Evolutionary conservation across 1,140 invertebrate species (phyloP).

Genomic region (Frieseomelitta varia): DNA sequence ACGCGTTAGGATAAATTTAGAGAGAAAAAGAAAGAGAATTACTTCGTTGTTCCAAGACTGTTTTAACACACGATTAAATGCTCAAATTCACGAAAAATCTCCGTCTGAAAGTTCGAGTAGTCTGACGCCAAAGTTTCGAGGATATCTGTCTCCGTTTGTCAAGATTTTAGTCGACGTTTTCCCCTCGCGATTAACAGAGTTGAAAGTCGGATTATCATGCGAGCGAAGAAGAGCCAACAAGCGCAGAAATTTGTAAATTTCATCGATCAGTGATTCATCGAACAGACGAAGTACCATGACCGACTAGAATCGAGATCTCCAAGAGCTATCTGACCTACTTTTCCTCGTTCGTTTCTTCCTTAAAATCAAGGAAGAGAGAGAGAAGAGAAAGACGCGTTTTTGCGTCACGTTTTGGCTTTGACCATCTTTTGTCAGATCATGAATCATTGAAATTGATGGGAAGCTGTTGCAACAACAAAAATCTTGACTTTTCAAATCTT

Average conservation of each 20-base stretch:
- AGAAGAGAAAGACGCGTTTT: neutral
- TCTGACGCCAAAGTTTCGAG: neutral
- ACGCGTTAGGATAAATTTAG: neutral
- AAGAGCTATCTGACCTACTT: conserved; percentile 50
- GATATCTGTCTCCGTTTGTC: neutral
- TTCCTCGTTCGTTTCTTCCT: neutral
- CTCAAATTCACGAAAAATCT: neutral
- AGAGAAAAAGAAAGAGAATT: neutral
- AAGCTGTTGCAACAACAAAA: no score
- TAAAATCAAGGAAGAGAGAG: conserved; percentile 33
- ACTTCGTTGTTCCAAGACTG: neutral
- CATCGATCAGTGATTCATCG: conserved; percentile 48
- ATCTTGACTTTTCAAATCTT: neutral
- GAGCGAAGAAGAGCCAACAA: neutral
- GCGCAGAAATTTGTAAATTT: conserved; percentile 37
- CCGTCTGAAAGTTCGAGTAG: neutral
- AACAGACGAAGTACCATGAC: conserved; percentile 23
- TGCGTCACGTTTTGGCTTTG: neutral
- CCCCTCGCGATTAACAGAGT: neutral
- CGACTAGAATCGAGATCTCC: conserved; percentile 48
- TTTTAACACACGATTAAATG: neutral
- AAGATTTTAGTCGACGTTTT: neutral
- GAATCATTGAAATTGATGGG: no score
- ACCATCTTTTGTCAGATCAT: neutral
- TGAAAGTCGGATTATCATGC: neutral